Base-by-base conservation (phyloP, 2,113 vertebrate species). In the Mustelus asterias region DNA sequence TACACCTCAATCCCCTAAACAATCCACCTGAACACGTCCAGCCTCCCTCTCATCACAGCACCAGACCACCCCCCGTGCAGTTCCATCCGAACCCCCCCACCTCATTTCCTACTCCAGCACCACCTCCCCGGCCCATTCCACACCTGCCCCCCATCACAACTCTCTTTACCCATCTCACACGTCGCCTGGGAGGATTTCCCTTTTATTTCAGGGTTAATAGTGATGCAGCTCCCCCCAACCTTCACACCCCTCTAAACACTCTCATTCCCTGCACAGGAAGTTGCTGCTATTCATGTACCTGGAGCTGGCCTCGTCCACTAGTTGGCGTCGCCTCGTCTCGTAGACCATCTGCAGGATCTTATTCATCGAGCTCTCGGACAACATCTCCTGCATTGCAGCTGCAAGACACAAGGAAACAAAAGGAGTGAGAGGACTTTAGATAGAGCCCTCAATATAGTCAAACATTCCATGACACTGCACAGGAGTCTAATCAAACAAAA, bases 381-480 rank as follows among this genome's bases (percentile, higher is more conserved):
- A 97, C 99, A 99, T 99, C 97, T 98, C 98, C 96, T 99, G 98
- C 99, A 99, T 99, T 96, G 99, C 99, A 41, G 97, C 99, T 99
- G 96, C 0, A 96, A 95, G 48, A 97, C 41, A 96, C 0, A 63
- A 63, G 16, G 33, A 37, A 0, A 18, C 33, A 93, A 63, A 90
- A 63, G 14, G 90, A 14, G 54, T 1, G 14, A 1, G 26, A 65
- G 89, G n/a, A 24, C 86, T 24, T 89, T 33, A 89, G 13, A 29
- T 58, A 33, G 1, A 14, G 60, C 1, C 29, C 0, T 22, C 41
- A 67, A 37, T 8, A 22, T 16, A 58, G 22, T 54, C 54, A 89
- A 54, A 29, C 48, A 29, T 89, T 24, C 48, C 86, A 89, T 13
- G 22, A 26, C 10, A 0, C 48, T 54, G 10, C 24, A 58, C 86